Evolutionary conservation across 2,113 vertebrate genomes (phyloP).

Genomic region (Crotalus horridus): DNA sequence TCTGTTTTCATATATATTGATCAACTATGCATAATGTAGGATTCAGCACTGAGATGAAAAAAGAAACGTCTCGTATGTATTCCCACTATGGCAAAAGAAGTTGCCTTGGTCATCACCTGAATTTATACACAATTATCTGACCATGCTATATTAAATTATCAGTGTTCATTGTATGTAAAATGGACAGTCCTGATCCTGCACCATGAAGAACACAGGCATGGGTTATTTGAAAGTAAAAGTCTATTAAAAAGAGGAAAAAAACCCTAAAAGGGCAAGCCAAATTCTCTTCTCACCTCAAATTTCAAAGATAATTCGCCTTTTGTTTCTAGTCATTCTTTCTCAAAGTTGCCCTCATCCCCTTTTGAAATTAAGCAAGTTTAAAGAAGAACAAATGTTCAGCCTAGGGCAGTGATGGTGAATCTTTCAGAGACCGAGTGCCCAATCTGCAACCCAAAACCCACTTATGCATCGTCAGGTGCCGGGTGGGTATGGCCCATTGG

Average conservation of each 20-base stretch:
- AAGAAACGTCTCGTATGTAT: neutral
- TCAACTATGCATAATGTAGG: neutral
- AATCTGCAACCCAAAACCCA: too few relatives aligned
- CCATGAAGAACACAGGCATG: neutral
- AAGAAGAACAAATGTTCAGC: neutral
- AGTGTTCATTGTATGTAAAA: neutral
- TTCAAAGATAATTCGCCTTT: neutral
- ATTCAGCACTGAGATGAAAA: neutral
- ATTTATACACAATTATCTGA: neutral
- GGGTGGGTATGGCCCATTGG: too few relatives aligned
- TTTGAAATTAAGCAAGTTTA: neutral
- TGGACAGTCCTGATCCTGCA: neutral
- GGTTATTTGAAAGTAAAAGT: neutral
- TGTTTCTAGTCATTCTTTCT: neutral
- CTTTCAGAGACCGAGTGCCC: too few relatives aligned
- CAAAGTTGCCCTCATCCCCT: neutral
- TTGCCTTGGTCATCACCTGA: neutral
- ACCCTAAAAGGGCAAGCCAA: neutral
- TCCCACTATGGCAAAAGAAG: neutral
- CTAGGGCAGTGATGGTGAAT: neutral
- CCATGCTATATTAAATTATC: neutral
- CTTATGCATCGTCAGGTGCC: too few relatives aligned
- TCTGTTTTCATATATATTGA: neutral
- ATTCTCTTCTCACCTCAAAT: neutral
- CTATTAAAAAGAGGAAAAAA: neutral